Conservation (phyloP, 2,888 invertebrate species). For the Therioaphis trifolii region DNA sequence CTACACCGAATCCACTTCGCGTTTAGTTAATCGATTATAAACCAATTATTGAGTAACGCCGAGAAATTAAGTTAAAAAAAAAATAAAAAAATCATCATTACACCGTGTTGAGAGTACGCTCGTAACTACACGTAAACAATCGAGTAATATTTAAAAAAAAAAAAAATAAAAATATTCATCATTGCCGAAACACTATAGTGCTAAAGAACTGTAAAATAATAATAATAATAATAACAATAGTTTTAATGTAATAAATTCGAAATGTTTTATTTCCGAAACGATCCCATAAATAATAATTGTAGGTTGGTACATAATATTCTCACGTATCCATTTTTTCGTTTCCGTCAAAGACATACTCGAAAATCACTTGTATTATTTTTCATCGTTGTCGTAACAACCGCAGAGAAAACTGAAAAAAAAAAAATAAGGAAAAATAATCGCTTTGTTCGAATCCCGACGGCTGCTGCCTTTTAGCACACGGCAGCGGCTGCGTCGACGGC, state of each 20-base stretch:
- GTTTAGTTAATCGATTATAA: too few relatives aligned
- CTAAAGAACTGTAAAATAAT: background rate
- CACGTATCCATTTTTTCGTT: background rate
- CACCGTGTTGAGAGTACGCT: too few relatives aligned
- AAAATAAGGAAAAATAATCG: too few relatives aligned
- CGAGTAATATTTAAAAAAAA: too few relatives aligned
- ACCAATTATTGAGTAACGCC: too few relatives aligned
- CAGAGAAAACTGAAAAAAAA: conserved; percentile 28
- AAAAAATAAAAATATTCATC: too few relatives aligned
- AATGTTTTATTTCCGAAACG: background rate
- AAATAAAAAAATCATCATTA: too few relatives aligned
- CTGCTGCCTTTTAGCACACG: conserved; percentile 50
- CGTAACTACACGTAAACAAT: too few relatives aligned
- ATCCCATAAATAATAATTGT: background rate
- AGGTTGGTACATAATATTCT: background rate
- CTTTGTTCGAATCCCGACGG: conserved; percentile 50
- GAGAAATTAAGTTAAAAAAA: too few relatives aligned
- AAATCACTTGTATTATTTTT: conserved; percentile 27
- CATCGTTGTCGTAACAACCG: conserved; percentile 29
- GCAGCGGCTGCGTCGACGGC: background rate
- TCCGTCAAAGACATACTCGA: conserved; percentile 10
- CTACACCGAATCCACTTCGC: too few relatives aligned
- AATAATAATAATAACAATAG: too few relatives aligned
- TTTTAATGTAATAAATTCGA: background rate
- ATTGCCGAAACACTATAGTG: too few relatives aligned